Percentiles rank a stretch among this genome's conserved stretches.
Conservation (phyloP, 2,888 invertebrate species). For the Catonia carolina region DNA sequence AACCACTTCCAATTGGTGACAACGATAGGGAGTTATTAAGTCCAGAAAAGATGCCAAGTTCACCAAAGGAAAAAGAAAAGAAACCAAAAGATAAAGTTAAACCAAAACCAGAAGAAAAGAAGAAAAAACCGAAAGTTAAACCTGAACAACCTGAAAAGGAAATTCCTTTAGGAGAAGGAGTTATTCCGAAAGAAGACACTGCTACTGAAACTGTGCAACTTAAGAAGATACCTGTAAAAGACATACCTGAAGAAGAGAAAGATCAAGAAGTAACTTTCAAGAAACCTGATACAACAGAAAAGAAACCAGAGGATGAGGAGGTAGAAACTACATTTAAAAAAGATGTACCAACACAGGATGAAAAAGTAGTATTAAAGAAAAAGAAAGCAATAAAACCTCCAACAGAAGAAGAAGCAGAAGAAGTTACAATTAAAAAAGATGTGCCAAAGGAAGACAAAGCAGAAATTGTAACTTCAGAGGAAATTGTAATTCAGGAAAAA, state of each 20-base stretch:
- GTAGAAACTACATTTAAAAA: conserved; percentile 34
- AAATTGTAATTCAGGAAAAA: conserved; percentile 38
- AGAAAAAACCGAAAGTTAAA: conserved; percentile 30
- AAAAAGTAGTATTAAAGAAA: conserved; percentile 37
- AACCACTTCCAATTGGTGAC: conserved; percentile 27
- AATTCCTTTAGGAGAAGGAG: conserved; percentile 19
- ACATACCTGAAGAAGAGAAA: conserved; percentile 35
- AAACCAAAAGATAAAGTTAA: conserved; percentile 21
- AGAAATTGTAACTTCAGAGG: conserved; percentile 27
- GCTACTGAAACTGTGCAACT: conserved; percentile 26
- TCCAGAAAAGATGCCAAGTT: conserved; percentile 28
- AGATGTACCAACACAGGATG: conserved; percentile 35
- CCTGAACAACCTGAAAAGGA: conserved; percentile 28
- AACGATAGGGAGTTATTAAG: conserved; percentile 10
- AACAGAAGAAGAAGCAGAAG: conserved; percentile 36
- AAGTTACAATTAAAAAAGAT: conserved; percentile 33
- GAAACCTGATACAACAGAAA: conserved; percentile 33
- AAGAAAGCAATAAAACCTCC: conserved; percentile 36
- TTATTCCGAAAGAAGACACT: conserved; percentile 23
- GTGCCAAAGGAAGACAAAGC: conserved; percentile 33
- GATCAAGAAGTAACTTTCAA: conserved; percentile 37
- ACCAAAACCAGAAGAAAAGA: conserved; percentile 29
- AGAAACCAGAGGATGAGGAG: conserved; percentile 35
- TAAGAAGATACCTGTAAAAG: conserved; percentile 38
- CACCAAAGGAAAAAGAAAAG: conserved; percentile 26